Evolutionary conservation across 2,888 invertebrate species (phyloP).

Genomic region (Thymelicus acteon): DNA sequence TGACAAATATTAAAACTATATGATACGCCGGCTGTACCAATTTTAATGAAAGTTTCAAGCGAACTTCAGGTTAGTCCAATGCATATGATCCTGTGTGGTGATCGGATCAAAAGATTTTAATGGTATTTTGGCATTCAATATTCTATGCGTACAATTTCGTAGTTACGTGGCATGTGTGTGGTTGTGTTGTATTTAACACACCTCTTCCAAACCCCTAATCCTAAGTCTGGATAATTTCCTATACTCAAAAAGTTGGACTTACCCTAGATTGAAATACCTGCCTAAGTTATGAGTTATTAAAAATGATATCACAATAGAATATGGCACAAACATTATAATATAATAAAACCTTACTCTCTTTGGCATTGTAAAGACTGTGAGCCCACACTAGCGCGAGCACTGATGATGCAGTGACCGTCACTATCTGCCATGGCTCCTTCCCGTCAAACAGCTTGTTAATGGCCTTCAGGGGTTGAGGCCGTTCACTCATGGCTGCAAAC

Average conservation of each 20-base stretch:
- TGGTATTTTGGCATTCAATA: no score
- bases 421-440: constrained; percentile 93
- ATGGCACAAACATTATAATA: neutral
- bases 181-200: neutral
- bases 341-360: constrained; percentile 86
- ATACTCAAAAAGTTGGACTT: no score
- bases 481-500: constrained; percentile 66
- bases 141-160: no score
- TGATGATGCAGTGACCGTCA: constrained; percentile 89
- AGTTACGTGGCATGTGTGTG: no score
- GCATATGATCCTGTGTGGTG: no score
- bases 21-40: no score
- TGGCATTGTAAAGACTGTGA: constrained; percentile 88
- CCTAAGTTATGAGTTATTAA: neutral
- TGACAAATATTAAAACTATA: no score
- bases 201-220: neutral
- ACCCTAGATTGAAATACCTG: neutral
- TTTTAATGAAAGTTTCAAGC: no score
- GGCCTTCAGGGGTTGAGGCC: constrained; percentile 73
- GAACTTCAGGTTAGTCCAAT: no score
- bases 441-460: constrained; percentile 87
- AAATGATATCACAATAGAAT: neutral
- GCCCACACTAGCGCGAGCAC: constrained; percentile 90
- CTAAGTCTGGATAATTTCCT: no score
- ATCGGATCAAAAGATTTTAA: no score